phyloP scores from a whole-genome alignment of 2,888 invertebrate species.

The Linnaemya tessellans region DNA sequence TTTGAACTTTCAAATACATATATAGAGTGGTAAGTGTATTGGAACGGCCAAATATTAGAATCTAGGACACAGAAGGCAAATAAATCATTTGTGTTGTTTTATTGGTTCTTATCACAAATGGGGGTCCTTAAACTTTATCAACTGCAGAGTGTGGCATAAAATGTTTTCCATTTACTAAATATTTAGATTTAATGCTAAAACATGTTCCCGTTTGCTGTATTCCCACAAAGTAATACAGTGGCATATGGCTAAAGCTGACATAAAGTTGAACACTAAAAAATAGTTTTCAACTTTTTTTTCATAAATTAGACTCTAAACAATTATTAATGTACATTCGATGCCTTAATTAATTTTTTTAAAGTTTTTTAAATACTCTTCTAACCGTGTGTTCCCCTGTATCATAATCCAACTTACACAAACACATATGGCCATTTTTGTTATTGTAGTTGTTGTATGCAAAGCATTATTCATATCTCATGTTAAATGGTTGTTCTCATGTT shows the following conservation, averaged over 20 bases:
- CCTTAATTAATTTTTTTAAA: too few species aligned
- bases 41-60: slow-evolving; percentile 17
- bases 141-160: slow-evolving; percentile 8
- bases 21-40: neutral
- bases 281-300: too few species aligned
- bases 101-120: slow-evolving; percentile 42
- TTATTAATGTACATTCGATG: too few species aligned
- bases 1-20: neutral
- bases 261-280: too few species aligned
- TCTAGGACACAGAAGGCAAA: slow-evolving; percentile 24
- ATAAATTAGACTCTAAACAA: too few species aligned
- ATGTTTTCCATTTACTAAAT: slow-evolving; percentile 28
- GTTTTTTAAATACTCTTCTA: too few species aligned
- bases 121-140: slow-evolving; percentile 47
- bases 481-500: slow-evolving; percentile 62
- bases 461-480: slow-evolving; percentile 65
- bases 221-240: neutral
- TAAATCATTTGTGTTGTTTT: slow-evolving; percentile 43
- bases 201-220: neutral
- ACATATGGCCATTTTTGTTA: neutral
- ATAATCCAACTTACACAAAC: slow-evolving; percentile 4
- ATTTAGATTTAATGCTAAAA: slow-evolving; percentile 35
- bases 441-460: slow-evolving; percentile 13
- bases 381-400: neutral
- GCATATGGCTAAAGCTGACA: too few species aligned